phyloP scores from a whole-genome alignment of 1,140 invertebrate genomes.

The Papilio helenus region DNA sequence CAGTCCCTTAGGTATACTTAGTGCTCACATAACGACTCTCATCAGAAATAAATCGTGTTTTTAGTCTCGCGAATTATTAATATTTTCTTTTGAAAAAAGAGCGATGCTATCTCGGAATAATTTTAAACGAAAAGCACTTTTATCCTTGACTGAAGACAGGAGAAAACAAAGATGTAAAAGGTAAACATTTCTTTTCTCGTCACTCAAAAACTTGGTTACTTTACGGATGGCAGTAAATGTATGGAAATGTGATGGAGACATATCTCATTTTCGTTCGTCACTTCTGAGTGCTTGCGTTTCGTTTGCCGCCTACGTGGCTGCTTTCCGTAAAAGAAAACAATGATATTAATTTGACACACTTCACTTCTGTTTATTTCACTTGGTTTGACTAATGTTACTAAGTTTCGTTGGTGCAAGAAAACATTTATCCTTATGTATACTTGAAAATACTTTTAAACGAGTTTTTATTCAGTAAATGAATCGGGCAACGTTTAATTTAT shows the following conservation, averaged over 20 bases:
- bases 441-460: neutral
- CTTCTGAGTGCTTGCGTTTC: conserved; percentile 54
- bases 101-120: neutral
- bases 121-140: neutral
- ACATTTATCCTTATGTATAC: neutral
- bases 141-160: neutral
- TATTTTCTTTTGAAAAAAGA: neutral
- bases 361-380: conserved; percentile 59
- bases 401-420: neutral
- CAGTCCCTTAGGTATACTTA: too few species aligned
- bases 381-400: neutral
- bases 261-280: conserved; percentile 65
- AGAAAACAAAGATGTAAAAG: conserved; percentile 17
- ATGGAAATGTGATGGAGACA: conserved; percentile 74
- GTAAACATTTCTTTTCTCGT: neutral
- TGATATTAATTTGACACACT: conserved; percentile 64
- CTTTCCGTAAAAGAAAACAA: conserved; percentile 69
- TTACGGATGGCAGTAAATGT: conserved; percentile 64
- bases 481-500: neutral
- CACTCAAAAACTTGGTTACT: conserved; percentile 36
- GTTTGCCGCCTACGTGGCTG: conserved; percentile 62
- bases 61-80: too few species aligned
- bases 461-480: neutral
- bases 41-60: too few species aligned
- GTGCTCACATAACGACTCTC: too few species aligned